phyloP scores from a whole-genome alignment of 2,888 invertebrate genomes.

The Macaria notata region DNA sequence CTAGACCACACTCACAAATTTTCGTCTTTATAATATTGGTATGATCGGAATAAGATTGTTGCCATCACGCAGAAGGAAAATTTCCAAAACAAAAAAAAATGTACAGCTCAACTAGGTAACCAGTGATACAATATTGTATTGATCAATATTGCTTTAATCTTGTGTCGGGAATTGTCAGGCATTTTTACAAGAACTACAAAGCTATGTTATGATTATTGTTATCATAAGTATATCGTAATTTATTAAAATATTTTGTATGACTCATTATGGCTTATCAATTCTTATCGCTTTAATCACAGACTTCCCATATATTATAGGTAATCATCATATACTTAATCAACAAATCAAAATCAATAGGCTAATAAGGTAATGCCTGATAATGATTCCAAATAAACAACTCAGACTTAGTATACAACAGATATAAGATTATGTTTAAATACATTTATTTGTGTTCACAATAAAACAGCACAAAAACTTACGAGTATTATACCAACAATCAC shows the following conservation, averaged over 20 bases:
- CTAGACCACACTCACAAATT: no score
- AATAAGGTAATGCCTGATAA: not conserved
- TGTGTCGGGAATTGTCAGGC: no score
- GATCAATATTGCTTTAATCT: no score
- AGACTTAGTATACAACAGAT: not conserved
- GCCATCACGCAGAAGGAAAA: no score
- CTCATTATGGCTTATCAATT: slow-evolving; percentile 12
- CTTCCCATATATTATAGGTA: slow-evolving; percentile 2
- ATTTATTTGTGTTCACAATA: slow-evolving; percentile 45
- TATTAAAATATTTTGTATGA: slow-evolving; percentile 20
- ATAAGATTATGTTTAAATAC: slow-evolving; percentile 13
- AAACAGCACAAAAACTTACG: slow-evolving; percentile 51
- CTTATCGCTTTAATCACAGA: slow-evolving; percentile 13
- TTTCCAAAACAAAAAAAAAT: no score
- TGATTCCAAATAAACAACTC: not conserved
- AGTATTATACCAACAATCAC: slow-evolving; percentile 45
- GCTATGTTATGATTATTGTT: not conserved
- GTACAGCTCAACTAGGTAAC: no score
- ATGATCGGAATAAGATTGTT: no score
- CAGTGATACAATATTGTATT: no score
- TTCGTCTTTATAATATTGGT: no score
- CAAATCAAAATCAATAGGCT: slow-evolving; percentile 3
- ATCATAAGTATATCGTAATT: slow-evolving; percentile 14
- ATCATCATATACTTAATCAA: not conserved
- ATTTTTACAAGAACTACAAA: no score